Percentiles rank a stretch among this genome's conserved stretches.
phyloP scores from a whole-genome alignment of 2,797 vertebrate genomes.

The Peromyscus nudipes region DNA sequence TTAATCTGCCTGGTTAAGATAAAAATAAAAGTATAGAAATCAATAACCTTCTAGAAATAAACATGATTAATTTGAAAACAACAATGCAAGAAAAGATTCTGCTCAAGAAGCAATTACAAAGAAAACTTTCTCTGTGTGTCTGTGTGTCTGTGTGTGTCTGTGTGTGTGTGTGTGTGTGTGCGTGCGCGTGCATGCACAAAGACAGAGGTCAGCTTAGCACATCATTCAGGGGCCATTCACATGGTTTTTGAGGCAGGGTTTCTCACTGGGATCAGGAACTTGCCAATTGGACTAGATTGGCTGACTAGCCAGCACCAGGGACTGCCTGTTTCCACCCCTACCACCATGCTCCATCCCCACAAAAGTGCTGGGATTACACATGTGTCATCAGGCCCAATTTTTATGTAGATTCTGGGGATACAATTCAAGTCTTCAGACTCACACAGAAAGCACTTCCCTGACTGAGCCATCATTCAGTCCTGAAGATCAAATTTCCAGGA shows the following conservation, averaged over 20 bases:
- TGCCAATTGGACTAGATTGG: background rate
- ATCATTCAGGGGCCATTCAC: background rate
- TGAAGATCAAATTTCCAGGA: background rate
- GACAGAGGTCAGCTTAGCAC: background rate
- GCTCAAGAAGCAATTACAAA: background rate
- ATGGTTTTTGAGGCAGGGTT: background rate
- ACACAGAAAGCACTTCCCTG: background rate
- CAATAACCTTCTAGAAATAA: conserved; percentile 16
- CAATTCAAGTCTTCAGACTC: background rate
- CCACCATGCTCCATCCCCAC: background rate
- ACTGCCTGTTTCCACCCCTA: background rate
- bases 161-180: background rate
- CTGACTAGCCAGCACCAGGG: background rate
- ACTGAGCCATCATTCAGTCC: background rate
- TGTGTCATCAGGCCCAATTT: background rate
- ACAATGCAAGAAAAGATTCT: background rate
- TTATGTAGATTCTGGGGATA: background rate
- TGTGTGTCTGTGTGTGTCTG: background rate
- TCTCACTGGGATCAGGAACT: background rate
- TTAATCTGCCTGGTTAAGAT: background rate
- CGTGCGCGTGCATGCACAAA: too few relatives aligned
- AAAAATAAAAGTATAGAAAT: background rate
- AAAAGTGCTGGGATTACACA: background rate
- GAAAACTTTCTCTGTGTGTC: background rate
- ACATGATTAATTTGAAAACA: background rate